Base-by-base conservation (phyloP, 2,797 vertebrate species). In the Hafferia zeledoni region DNA sequence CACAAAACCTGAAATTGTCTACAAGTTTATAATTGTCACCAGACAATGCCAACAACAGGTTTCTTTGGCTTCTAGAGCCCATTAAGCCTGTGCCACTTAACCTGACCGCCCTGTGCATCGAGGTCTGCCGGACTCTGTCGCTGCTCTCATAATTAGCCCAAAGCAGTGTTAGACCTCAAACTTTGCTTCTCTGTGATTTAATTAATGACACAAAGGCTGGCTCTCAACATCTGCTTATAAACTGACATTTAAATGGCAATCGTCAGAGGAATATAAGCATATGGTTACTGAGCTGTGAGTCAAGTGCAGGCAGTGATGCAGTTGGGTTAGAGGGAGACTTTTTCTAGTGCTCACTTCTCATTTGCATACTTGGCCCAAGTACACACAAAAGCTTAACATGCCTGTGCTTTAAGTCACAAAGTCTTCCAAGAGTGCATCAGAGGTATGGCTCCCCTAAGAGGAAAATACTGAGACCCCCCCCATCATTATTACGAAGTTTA, bases 241-340 rank as follows among this genome's bases (percentile, higher is more conserved):
- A 93, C 96, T 97, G 97, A 98, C 92, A 96, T 97, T 98, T 97
- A 97, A 97, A 97, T 89, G 91, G 94, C 94, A 97, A 83, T 94
- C 97, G 89, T 88, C 95, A 90, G 84, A 92, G 95, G 95, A 94
- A 94, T 88, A 86, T 20, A 93, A 98, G 89, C 96, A 96, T 96
- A 97, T 95, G 97, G 91, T 90, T 91, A 75, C 83, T 75, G 95
- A 96, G 92, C 77, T 85, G 83, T 47, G 87, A 96, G 90, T 94
- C 74, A 78, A 95, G 83, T n/a, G n/a, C 87, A 93, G 65, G 96
- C 87, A 97, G 88, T 39, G n/a, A 89, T 79, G 91, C 72, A 43
- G 35, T 10, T 77, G 70, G 63, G 77, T 90, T 83, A 70, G 59
- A 65, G 79, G 52, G 80, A 96, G 80, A 55, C 43, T 80, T 5